Conservation (phyloP, 2,113 vertebrate species). For the Lontra canadensis region DNA sequence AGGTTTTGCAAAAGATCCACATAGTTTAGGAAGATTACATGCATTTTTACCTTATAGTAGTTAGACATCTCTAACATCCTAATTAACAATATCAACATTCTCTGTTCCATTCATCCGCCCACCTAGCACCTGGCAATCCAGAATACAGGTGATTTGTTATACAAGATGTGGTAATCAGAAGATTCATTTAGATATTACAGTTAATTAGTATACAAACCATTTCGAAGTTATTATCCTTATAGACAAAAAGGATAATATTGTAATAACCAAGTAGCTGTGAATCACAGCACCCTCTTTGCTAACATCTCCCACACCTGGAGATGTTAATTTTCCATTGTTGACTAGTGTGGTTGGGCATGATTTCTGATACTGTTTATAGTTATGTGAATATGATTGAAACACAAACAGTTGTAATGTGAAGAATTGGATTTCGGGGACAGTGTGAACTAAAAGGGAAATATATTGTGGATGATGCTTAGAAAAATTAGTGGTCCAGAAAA, state of each 20-base stretch:
- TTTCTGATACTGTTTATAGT: not conserved
- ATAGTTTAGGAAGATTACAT: not conserved
- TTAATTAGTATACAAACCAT: not conserved
- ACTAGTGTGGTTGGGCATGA: not conserved
- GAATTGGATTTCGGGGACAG: not conserved
- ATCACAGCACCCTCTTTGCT: not conserved
- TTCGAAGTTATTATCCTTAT: not conserved
- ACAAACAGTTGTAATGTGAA: not conserved
- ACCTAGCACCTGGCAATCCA: not conserved
- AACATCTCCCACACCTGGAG: not conserved
- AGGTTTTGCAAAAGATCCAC: not conserved
- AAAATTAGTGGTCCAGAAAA: not conserved
- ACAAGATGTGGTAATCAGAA: not conserved
- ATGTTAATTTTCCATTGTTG: not conserved
- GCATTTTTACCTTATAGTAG: not conserved
- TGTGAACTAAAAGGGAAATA: not conserved
- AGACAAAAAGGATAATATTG: not conserved
- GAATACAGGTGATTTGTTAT: not conserved
- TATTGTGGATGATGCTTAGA: not conserved
- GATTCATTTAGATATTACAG: not conserved
- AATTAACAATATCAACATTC: not conserved
- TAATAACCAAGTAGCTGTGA: not conserved
- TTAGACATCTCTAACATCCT: not conserved
- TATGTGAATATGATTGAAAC: not conserved
- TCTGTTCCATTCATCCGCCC: not conserved